A percentile compares a stretch with the other conserved stretches of the same genome.
phyloP scores from a whole-genome alignment of 2,888 invertebrate species.

The Paralinhomoeus sp. region DNA sequence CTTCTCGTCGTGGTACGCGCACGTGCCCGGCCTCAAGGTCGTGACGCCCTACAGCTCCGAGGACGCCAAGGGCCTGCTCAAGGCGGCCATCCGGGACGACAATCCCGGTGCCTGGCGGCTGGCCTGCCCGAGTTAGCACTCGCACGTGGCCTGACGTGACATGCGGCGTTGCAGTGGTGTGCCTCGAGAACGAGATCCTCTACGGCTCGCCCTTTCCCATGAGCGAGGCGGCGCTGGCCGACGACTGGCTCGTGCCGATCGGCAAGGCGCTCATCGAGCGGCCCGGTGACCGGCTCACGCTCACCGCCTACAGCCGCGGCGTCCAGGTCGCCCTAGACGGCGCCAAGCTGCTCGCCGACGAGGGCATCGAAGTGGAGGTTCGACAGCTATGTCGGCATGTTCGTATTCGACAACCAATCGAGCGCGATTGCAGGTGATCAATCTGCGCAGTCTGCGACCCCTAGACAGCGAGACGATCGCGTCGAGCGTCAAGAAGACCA shows the following conservation, averaged over 20 bases:
- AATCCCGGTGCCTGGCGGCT: slow-evolving; percentile 31
- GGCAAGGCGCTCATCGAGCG: slow-evolving; percentile 75
- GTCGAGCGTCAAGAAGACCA: slow-evolving; percentile 73
- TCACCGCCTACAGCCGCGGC: slow-evolving; percentile 68
- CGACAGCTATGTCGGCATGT: background rate
- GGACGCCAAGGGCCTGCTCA: slow-evolving; percentile 72
- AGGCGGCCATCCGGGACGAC: slow-evolving; percentile 75
- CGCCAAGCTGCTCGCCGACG: slow-evolving; percentile 58
- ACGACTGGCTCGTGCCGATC: slow-evolving; percentile 73
- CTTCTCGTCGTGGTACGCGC: slow-evolving; percentile 84
- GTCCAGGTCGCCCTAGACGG: slow-evolving; percentile 64
- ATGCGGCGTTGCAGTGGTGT: slow-evolving; percentile 42
- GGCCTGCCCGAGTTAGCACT: background rate
- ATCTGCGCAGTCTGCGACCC: slow-evolving; percentile 70
- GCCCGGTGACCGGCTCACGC: slow-evolving; percentile 50
- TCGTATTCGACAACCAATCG: background rate
- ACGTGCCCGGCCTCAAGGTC: slow-evolving; percentile 76
- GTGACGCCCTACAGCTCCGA: slow-evolving; percentile 74
- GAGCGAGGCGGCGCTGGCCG: slow-evolving; percentile 60
- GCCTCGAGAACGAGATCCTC: slow-evolving; percentile 77
- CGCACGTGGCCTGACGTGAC: too few relatives aligned
- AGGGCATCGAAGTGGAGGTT: slow-evolving; percentile 42
- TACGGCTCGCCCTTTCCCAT: slow-evolving; percentile 71
- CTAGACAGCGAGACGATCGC: slow-evolving; percentile 38
- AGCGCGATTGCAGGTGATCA: slow-evolving; percentile 43